Conservation (phyloP, 1,140 invertebrate species). For the Bombus pascuorum region DNA sequence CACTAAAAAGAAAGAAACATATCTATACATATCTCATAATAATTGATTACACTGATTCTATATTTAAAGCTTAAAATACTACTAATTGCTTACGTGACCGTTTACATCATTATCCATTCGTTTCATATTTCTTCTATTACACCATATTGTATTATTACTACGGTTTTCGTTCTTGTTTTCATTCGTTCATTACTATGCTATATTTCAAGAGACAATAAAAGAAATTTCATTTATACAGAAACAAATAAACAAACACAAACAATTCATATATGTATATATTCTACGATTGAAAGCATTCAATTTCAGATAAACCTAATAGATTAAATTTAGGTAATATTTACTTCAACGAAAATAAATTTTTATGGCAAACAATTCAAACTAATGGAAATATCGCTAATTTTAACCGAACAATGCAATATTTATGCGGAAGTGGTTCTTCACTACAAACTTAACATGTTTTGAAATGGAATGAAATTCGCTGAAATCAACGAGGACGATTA, state of each 20-base stretch:
- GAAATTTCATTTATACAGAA: neutral
- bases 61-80: neutral
- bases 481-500: neutral
- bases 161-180: neutral
- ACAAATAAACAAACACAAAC: neutral
- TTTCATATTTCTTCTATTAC: neutral
- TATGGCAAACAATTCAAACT: slow-evolving; percentile 3
- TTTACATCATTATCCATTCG: neutral
- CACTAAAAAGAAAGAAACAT: neutral
- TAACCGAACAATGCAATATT: slow-evolving; percentile 2
- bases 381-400: neutral
- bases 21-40: neutral
- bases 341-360: neutral
- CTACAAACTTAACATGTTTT: neutral
- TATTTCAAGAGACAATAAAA: neutral
- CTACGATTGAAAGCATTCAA: neutral
- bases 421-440: neutral
- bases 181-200: neutral
- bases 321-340: neutral
- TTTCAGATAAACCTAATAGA: neutral
- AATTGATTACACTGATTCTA: neutral
- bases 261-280: neutral
- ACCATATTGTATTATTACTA: neutral
- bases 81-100: neutral
- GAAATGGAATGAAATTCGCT: neutral